Conservation (phyloP, 2,888 invertebrate genomes). For the Rotaria sp. region DNA sequence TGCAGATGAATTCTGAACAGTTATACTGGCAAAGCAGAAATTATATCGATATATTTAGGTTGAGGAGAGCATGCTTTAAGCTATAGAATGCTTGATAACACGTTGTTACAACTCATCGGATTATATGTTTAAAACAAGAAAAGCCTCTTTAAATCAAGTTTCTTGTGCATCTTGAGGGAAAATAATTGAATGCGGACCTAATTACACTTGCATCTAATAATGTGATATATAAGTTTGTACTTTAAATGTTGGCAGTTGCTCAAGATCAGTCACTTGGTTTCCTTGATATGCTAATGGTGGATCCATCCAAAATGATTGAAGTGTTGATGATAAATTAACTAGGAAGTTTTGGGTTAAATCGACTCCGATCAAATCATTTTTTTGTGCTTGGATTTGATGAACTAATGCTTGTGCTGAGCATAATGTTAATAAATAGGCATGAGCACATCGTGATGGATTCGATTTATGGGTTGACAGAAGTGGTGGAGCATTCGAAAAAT, state of each 20-base stretch:
- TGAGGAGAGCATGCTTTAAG: no score
- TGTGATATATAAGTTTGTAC: background rate
- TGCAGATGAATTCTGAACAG: no score
- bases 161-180: no score
- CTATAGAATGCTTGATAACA: no score
- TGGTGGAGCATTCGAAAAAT: background rate
- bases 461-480: background rate
- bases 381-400: background rate
- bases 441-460: background rate
- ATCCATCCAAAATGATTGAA: constrained; percentile 19
- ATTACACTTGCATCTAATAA: background rate
- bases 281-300: constrained; percentile 15
- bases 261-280: background rate
- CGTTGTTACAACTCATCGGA: no score
- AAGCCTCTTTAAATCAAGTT: no score
- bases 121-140: no score
- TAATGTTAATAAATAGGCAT: background rate
- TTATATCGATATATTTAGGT: no score
- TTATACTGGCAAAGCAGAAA: no score
- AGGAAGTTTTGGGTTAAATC: background rate
- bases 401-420: constrained; percentile 1
- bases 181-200: no score
- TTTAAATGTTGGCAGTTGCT: background rate
- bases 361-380: background rate
- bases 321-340: background rate